phyloP scores from a whole-genome alignment of 2,888 invertebrate genomes.

The Nebria brevicollis region DNA sequence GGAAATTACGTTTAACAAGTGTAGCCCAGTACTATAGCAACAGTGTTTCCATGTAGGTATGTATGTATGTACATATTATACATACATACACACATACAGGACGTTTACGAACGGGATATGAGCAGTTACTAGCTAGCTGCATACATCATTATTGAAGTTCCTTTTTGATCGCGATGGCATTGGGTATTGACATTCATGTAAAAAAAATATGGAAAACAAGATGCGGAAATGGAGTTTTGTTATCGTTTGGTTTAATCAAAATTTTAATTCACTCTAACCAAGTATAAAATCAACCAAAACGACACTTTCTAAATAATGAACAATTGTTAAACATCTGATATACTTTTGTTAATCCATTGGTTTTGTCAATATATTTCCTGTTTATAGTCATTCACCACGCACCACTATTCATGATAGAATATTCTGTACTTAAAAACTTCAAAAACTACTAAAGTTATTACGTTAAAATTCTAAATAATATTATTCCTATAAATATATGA shows the following conservation, averaged over 20 bases:
- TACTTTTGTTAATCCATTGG: not conserved
- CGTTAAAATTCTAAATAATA: no score
- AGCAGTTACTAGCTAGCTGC: not conserved
- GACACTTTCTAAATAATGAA: not conserved
- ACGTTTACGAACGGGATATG: not conserved
- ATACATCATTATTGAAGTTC: not conserved
- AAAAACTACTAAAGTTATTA: no score
- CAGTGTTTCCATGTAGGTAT: not conserved
- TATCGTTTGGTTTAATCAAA: not conserved
- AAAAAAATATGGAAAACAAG: not conserved
- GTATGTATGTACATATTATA: not conserved
- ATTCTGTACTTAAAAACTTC: no score
- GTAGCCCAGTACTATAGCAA: not conserved
- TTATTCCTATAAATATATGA: no score
- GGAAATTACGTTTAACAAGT: conserved; percentile 46
- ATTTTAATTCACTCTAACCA: not conserved
- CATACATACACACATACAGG: not conserved
- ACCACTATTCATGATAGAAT: no score
- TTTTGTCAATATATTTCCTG: not conserved
- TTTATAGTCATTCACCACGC: not conserved
- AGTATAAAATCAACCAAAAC: not conserved
- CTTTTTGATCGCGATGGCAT: not conserved
- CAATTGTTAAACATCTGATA: not conserved
- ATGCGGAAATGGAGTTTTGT: not conserved
- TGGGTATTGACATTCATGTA: not conserved